Evolutionary conservation across 2,888 invertebrate species (phyloP), one percentile per base, ranked within the genome.

Genomic region (Drosophila cracens): DNA sequence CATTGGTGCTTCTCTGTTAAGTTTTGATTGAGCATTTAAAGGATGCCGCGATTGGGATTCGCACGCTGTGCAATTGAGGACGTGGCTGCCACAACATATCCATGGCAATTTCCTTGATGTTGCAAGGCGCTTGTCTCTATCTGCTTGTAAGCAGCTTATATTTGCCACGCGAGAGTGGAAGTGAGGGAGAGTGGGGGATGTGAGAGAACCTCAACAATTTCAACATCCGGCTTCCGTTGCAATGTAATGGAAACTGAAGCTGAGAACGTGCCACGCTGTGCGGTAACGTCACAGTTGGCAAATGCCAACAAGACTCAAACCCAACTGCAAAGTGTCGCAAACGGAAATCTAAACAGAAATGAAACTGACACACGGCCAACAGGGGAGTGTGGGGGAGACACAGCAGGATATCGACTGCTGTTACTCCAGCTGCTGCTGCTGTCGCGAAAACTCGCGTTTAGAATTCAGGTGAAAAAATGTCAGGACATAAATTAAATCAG

Each of bases 21-120:
- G 76, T 83, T 87, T 81, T 89, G 87, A 85, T 85, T 90, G 90
- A 87, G 74, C 90, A 71, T 90, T 85, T 90, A 83, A 81, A 78
- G 82, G 67, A 63, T 63, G 68, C 69, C 64, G 65, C 74, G 72
- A 72, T 75, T 76, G 74, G 72, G 70, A 70, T 73, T 85, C 83
- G 53, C 54, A 43, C 56, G 63, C 74, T 43, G 59, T 46, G 62
- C 65, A 18, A 36, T 53, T 48, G 53, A 48, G 46, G 49, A 57
- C 64, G 70, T 52, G 63, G 64, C 64, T 76, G 81, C 66, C 76
- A 64, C 60, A 52, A 51, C 61, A 65, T 76, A 81, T 51, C 77
- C 81, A 80, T 73, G 66, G 60, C 76, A 62, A 77, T 62, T 66
- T 63, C 76, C 76, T 76, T 52, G 59, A 76, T 62, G 54, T 49